These are phyloP conservation scores for Hyppa rectilinea DNA, from an alignment of 2,888 invertebrate genomes.

Conservation along the genomic window DNA sequence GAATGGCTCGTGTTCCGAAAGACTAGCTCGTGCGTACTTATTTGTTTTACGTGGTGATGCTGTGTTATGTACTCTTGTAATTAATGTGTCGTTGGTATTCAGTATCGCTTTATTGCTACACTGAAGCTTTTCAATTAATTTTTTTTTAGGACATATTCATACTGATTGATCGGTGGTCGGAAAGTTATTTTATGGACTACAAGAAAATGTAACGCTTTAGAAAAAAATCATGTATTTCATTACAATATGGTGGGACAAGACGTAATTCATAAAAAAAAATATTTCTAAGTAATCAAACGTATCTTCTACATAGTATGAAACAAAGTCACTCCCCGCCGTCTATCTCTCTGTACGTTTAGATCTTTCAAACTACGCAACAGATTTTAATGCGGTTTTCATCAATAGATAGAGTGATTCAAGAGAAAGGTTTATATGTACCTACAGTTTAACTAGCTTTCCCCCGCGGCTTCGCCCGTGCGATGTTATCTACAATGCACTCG, in stretches of 20 bases:
- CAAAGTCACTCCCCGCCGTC: too few species aligned
- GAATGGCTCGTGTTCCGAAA: conserved; percentile 36
- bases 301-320: too few species aligned
- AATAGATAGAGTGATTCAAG: too few species aligned
- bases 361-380: too few species aligned
- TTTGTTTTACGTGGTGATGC: conserved; percentile 40
- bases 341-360: too few species aligned
- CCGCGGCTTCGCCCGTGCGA: too few species aligned
- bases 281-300: too few species aligned
- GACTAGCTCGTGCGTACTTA: conserved; percentile 17
- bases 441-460: too few species aligned
- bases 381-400: too few species aligned
- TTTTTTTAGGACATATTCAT: not conserved
- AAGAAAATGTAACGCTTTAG: not conserved
- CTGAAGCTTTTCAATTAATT: not conserved
- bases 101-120: conserved; percentile 5
- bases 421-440: too few species aligned
- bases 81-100: conserved; percentile 13
- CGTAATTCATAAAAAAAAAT: too few species aligned
- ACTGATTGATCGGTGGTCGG: not conserved
- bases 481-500: too few species aligned
- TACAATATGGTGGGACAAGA: not conserved
- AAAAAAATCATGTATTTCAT: not conserved
- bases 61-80: conserved; percentile 14
- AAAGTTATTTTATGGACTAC: not conserved